Evolutionary conservation across 2,888 invertebrate genomes (phyloP), one percentile per base, ranked within the genome.

Genomic region (Lepidocyrtinus sp.): DNA sequence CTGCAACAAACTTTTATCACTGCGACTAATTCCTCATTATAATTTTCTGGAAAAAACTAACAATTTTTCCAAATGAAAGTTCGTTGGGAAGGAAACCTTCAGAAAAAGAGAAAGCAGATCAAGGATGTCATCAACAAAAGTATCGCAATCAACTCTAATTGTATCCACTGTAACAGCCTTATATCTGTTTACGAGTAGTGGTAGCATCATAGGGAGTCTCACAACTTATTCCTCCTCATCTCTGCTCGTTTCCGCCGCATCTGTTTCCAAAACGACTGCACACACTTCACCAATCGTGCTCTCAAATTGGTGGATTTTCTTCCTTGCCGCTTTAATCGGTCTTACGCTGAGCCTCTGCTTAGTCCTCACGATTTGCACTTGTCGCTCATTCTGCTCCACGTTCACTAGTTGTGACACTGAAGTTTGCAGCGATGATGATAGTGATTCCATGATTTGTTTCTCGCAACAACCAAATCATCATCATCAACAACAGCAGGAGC

Each of bases 291-390:
- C 73, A 45, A 82, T 74, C 67, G 68, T 82, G 24, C 76, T 83
- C 77, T 80, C 83, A 65, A 82, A 82, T 75, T 81, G 82, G 70
- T 83, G 83, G 83, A 81, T 83, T 64, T 83, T 83, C 71, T 83
- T 83, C 46, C 79, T 82, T 62, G 83, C 83, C 50, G 83, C 83
- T 19, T 55, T 83, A 36, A 75, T 83, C 64, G 83, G 83, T 27
- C 68, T 83, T 12, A 82, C 77, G 24, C 62, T 83, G 61, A 83
- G 83, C 72, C 77, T 83, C 46, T 82, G 82, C 81, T 63, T 83
- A 19, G 82, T 83, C 55, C 82, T 83, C 62, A 82, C 82, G 24
- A 75, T 83, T 81, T 83, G 83, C 78, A 83, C 82, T 76, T 83
- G 83, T 75, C 82, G 83, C 46, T 81, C 80, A 17, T 82, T 83